Evolutionary conservation across 2,797 vertebrate species (phyloP).

Genomic region (Urosaurus nigricauda): DNA sequence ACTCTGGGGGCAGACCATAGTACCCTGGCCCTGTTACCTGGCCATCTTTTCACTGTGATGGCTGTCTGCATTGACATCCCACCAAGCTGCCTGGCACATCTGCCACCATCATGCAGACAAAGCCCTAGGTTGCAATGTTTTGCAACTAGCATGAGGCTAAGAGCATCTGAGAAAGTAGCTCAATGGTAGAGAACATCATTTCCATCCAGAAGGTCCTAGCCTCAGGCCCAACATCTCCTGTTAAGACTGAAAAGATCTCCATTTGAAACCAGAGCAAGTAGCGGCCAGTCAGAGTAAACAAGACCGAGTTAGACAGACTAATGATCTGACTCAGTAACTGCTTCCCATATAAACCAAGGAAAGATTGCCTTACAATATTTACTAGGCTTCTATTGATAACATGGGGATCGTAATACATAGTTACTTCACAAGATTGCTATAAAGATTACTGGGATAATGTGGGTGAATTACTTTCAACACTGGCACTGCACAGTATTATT

Average conservation of each 20-base stretch:
- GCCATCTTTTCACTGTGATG: no score
- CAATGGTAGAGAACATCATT: neutral
- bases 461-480: neutral
- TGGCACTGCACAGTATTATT: neutral
- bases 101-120: no score
- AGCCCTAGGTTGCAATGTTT: neutral
- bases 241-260: neutral
- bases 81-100: no score
- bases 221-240: neutral
- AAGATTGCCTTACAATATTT: neutral
- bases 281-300: neutral
- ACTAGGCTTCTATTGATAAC: neutral
- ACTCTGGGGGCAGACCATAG: no score
- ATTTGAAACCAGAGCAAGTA: neutral
- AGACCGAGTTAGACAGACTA: neutral
- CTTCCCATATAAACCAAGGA: neutral
- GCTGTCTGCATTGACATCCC: no score
- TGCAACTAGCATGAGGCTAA: neutral
- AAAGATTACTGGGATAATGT: neutral
- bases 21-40: no score
- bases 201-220: neutral
- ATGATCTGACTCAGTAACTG: neutral
- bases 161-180: neutral
- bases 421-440: neutral
- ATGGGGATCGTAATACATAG: neutral